These are phyloP conservation scores for Temnothorax ravouxi DNA, from an alignment of 2,888 invertebrate species.

Conservation along the genomic window DNA sequence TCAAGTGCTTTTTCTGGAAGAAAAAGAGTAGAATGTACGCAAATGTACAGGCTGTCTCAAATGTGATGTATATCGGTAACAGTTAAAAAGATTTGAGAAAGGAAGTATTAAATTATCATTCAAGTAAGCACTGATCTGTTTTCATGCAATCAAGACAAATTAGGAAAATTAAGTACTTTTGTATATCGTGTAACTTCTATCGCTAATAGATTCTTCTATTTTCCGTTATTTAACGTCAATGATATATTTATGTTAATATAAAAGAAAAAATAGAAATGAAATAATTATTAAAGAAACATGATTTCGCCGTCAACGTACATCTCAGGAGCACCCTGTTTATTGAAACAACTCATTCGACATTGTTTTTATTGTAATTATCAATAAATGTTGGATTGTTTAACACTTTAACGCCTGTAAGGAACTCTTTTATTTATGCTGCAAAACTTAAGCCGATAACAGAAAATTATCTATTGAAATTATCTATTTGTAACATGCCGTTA, in stretches of 20 bases:
- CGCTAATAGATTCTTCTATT: background rate
- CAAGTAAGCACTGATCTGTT: background rate
- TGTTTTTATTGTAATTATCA: slow-evolving; percentile 16
- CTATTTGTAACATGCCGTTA: slow-evolving; percentile 5
- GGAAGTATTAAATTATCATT: background rate
- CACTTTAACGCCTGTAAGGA: background rate
- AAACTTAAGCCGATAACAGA: slow-evolving; percentile 8
- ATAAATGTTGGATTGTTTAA: background rate
- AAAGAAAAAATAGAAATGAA: background rate
- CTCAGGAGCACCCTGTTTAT: slow-evolving; percentile 18
- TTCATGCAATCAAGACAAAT: background rate
- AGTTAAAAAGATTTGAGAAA: background rate
- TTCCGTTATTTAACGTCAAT: background rate
- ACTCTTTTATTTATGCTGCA: background rate
- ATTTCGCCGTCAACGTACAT: background rate
- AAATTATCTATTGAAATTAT: slow-evolving; percentile 3
- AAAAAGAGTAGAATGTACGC: background rate
- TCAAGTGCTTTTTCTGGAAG: background rate
- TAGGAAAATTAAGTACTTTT: slow-evolving; percentile 5
- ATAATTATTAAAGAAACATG: slow-evolving; percentile 13
- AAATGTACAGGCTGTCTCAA: slow-evolving; percentile 38
- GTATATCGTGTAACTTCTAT: background rate
- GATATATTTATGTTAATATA: background rate
- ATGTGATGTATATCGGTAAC: slow-evolving; percentile 24
- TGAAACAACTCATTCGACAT: slow-evolving; percentile 10